These are phyloP conservation scores for Liodrosophila aerea DNA, from an alignment of 2,888 invertebrate species.

Conservation along the genomic window DNA sequence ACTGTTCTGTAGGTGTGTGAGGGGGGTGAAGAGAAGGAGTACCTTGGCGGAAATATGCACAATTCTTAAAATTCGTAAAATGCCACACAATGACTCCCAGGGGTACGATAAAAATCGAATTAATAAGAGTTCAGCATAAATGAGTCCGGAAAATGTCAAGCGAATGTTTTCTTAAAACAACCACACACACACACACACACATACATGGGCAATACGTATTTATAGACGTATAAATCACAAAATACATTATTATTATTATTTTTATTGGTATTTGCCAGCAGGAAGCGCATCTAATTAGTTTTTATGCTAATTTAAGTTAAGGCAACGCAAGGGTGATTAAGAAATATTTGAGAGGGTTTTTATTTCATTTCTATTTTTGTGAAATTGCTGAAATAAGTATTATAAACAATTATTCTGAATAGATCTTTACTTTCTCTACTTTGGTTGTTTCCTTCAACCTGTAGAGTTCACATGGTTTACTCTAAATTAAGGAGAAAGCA, in stretches of 20 bases:
- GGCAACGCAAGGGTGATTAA: slow-evolving; percentile 22
- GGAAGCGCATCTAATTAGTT: slow-evolving; percentile 41
- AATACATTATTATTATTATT: slow-evolving; percentile 49
- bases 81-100: slow-evolving; percentile 80
- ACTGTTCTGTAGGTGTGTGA: slow-evolving; percentile 6
- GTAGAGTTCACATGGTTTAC: too few relatives aligned
- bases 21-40: neutral
- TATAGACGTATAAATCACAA: slow-evolving; percentile 19
- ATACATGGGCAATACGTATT: slow-evolving; percentile 23
- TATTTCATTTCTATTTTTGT: too few relatives aligned
- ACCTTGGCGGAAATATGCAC: slow-evolving; percentile 64
- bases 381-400: too few relatives aligned
- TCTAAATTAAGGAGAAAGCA: too few relatives aligned
- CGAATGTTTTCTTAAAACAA: slow-evolving; percentile 24
- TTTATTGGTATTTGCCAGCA: slow-evolving; percentile 24
- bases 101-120: slow-evolving; percentile 82
- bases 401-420: too few relatives aligned
- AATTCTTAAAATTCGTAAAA: slow-evolving; percentile 70
- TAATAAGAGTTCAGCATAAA: slow-evolving; percentile 81
- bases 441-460: too few relatives aligned
- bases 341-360: too few relatives aligned
- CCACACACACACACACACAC: slow-evolving; percentile 2
- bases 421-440: too few relatives aligned
- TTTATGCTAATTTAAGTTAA: slow-evolving; percentile 3
- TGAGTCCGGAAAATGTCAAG: slow-evolving; percentile 71